A percentile compares a stretch with the other conserved stretches of the same genome.
phyloP scores from a whole-genome alignment of 2,113 vertebrate species.

The Laticauda laticaudata region DNA sequence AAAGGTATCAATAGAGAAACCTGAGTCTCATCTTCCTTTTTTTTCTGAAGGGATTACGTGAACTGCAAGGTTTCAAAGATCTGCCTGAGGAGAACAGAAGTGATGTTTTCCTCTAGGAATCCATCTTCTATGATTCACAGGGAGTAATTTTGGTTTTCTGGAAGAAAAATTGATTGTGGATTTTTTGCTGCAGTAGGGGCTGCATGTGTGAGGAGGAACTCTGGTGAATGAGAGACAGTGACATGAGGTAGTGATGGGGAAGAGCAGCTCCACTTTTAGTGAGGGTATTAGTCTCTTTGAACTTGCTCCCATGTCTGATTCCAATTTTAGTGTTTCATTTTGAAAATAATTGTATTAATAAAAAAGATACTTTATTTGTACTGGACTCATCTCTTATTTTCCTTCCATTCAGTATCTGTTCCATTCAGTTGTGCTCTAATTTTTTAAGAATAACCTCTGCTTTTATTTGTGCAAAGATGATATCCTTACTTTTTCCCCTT shows the following conservation, averaged over 20 bases:
- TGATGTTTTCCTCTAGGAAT: not conserved
- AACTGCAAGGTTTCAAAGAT: conserved; percentile 80
- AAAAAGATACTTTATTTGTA: not conserved
- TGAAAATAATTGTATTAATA: not conserved
- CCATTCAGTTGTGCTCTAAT: not conserved
- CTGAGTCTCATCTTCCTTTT: not conserved
- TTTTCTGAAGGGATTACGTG: conserved; percentile 78
- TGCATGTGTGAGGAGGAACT: not conserved
- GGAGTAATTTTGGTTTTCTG: not conserved
- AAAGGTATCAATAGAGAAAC: not conserved
- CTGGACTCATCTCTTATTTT: too few species aligned
- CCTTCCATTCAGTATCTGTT: not conserved
- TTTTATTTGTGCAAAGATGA: not conserved
- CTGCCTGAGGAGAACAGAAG: conserved; percentile 57
- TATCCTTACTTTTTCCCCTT: not conserved
- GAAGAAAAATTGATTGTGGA: not conserved
- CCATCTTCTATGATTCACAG: not conserved
- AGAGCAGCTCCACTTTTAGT: not conserved
- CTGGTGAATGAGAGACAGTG: not conserved
- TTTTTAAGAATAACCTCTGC: not conserved
- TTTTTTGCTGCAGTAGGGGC: not conserved
- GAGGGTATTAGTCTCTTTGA: not conserved
- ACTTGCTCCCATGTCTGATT: not conserved
- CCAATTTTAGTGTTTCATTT: not conserved
- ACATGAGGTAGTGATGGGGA: not conserved